Evolutionary conservation across 2,797 vertebrate species (phyloP).

Genomic region (Mallotus villosus): DNA sequence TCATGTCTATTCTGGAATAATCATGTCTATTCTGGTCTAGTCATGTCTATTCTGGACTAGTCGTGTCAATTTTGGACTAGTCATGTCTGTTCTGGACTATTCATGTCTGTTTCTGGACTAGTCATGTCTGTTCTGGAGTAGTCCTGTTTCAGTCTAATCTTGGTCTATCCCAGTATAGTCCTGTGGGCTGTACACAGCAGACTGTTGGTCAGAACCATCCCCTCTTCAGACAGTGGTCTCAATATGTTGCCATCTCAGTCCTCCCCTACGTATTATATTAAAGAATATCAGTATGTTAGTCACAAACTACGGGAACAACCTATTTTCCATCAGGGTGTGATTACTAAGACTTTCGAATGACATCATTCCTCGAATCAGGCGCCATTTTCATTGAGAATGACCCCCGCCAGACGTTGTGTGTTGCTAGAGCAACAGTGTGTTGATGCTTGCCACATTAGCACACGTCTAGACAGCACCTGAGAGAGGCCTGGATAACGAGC

Average conservation of each 20-base stretch:
- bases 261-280: no score
- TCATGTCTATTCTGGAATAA: constrained; percentile 17
- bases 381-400: background rate
- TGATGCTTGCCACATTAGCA: constrained; percentile 18
- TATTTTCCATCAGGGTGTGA: background rate
- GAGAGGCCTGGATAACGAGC: constrained; percentile 39
- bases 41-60: constrained; percentile 17
- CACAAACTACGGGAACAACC: background rate
- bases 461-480: constrained; percentile 50
- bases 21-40: no score
- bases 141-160: background rate
- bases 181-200: background rate
- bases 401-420: no score
- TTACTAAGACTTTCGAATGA: background rate
- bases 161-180: background rate
- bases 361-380: background rate
- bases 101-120: no score
- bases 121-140: no score
- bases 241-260: background rate
- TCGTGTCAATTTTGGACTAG: no score
- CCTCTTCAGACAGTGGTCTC: background rate
- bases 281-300: background rate
- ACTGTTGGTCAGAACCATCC: background rate
- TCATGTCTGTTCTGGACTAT: no score
- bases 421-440: constrained; percentile 58